A percentile compares a stretch with the other conserved stretches of the same genome.
phyloP scores from a whole-genome alignment of 1,140 invertebrate species.

The Orchestia grillus region DNA sequence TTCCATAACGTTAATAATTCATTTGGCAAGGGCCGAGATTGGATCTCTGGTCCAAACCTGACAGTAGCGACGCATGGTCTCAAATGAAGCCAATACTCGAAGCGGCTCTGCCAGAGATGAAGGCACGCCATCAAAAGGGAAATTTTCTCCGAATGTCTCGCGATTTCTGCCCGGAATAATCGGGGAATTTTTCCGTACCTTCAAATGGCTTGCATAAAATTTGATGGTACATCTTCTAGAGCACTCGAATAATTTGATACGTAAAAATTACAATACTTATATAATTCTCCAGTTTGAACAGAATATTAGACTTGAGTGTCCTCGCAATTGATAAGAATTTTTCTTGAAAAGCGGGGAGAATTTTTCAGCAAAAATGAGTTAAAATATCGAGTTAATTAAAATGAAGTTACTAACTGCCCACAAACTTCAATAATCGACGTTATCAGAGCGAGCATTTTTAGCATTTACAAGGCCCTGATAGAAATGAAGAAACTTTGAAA shows the following conservation, averaged over 20 bases:
- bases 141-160: background rate
- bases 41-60: background rate
- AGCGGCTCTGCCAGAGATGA: background rate
- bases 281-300: too few relatives aligned
- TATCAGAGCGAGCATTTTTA: too few relatives aligned
- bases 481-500: too few relatives aligned
- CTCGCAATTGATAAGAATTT: too few relatives aligned
- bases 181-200: background rate
- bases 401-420: too few relatives aligned
- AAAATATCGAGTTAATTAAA: too few relatives aligned
- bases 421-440: too few relatives aligned
- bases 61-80: background rate
- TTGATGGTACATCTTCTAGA: background rate
- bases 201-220: background rate
- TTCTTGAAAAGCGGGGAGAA: too few relatives aligned
- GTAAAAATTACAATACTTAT: too few relatives aligned
- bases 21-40: background rate
- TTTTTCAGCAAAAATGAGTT: too few relatives aligned
- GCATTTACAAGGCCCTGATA: too few relatives aligned
- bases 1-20: slow-evolving; percentile 2
- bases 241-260: background rate
- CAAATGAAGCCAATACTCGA: background rate
- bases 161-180: background rate
- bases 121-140: background rate
- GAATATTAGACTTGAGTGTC: too few relatives aligned